Evolutionary conservation across 2,888 invertebrate species (phyloP), one percentile per base, ranked within the genome.

Genomic region (Meiosimyza platycephala): DNA sequence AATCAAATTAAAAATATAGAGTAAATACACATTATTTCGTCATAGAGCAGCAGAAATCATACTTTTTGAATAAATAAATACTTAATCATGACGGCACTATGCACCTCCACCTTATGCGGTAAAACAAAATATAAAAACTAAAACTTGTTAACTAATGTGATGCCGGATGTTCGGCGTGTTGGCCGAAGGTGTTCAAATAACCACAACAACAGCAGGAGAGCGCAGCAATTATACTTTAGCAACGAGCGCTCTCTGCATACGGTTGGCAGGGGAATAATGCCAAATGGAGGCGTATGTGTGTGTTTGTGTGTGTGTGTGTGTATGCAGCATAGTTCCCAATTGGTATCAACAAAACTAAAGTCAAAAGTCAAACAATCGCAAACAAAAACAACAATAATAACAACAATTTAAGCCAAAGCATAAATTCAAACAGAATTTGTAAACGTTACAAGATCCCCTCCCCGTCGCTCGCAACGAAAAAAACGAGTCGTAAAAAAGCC

Each of bases 401-500:
- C 40, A n/a, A 60, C 69, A 60, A 67, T 67, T 67, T 67, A 67
- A 67, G 67, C 67, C 48, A 33, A 18, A 57, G 67, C 54, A 48
- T 67, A 22, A 67, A 66, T 66, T 54, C 52, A 66, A 66, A 66
- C 28, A 33, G 33, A 28, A 57, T 28, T 28, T 57, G 22, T 54
- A 28, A 54, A 33, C 16, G 28, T 33, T 52, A 13, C n/a, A 52
- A 6, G 16, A 28, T 3, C 28, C 28, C 40, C n/a, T 47, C 63
- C 2, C 9, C 12, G 22, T 4, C 57, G 3, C 4, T 3, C 28
- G 13, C 28, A 40, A 40, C 2, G 6, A 57, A 22, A 22, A 12
- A 28, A 18, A 6, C 1, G n/a, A 16, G 57, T 5, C 9, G 6
- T 57, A 15, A 22, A 22, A 22, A 22, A 22, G 6, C 13, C 28